These are phyloP conservation scores for Prinia subflava DNA, from an alignment of 2,113 vertebrate species.

Conservation along the genomic window DNA sequence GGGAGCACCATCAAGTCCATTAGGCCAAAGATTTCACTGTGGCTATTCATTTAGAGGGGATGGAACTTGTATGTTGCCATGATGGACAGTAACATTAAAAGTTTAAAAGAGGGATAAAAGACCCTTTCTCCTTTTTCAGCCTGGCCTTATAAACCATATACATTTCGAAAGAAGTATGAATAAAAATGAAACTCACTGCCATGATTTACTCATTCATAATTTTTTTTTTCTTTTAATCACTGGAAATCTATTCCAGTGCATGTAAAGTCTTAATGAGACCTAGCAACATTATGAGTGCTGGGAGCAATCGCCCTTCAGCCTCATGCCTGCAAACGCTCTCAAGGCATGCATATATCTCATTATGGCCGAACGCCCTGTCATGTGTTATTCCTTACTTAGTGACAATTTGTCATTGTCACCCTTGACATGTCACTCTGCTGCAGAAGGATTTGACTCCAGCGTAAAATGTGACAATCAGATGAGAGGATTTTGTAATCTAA, in stretches of 20 bases:
- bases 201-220: constrained; percentile 36
- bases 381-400: constrained; percentile 81
- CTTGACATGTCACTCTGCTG: constrained; percentile 74
- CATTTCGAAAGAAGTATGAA: not conserved
- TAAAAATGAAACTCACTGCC: not conserved
- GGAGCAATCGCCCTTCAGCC: constrained; percentile 63
- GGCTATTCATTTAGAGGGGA: not conserved
- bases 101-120: not conserved
- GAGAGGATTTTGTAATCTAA: constrained; percentile 74
- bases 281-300: constrained; percentile 8
- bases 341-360: constrained; percentile 72
- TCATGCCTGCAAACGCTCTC: constrained; percentile 43
- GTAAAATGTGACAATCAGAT: constrained; percentile 72
- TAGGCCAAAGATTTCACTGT: constrained; percentile 23
- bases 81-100: not conserved
- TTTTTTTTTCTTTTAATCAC: constrained; percentile 63
- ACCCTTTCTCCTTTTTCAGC: not conserved
- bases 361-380: constrained; percentile 74
- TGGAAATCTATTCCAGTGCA: constrained; percentile 34
- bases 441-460: constrained; percentile 72
- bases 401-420: constrained; percentile 87
- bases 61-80: not conserved
- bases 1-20: constrained; percentile 16
- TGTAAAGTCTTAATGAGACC: constrained; percentile 68
- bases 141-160: not conserved